phyloP scores from a whole-genome alignment of 2,888 invertebrate species.

The Melieria crassipennis region DNA sequence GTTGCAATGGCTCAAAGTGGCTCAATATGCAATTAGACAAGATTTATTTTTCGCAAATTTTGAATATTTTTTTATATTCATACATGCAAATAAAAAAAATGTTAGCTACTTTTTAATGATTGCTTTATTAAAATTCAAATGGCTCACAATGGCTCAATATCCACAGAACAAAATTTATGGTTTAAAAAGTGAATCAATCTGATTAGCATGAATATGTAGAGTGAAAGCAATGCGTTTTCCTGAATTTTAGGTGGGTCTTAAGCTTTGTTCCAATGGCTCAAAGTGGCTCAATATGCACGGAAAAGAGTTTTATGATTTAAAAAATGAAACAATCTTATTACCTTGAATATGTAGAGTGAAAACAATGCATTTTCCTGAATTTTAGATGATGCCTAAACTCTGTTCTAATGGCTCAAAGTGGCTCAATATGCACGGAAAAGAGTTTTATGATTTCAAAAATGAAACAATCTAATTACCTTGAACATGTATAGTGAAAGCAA shows the following conservation, averaged over 20 bases:
- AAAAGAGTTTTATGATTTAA: too few relatives aligned
- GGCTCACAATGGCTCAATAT: slow-evolving; percentile 26
- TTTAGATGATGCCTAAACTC: neutral
- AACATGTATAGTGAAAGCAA: neutral
- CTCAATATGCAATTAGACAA: neutral
- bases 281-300: neutral
- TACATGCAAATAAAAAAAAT: neutral
- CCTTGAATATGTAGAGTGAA: neutral
- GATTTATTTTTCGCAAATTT: too few relatives aligned
- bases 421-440: neutral
- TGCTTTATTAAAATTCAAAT: neutral
- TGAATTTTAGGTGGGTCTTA: neutral
- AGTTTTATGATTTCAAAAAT: too few relatives aligned
- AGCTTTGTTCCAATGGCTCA: neutral
- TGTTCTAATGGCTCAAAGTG: neutral
- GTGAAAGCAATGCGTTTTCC: too few relatives aligned
- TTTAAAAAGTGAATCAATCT: too few relatives aligned
- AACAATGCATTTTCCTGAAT: neutral
- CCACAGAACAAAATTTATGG: too few relatives aligned
- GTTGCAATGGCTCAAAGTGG: neutral
- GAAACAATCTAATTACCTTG: neutral
- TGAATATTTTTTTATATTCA: too few relatives aligned
- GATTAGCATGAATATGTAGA: neutral
- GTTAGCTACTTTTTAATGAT: neutral
- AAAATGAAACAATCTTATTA: neutral